These are phyloP conservation scores for Phragmatobia fuliginosa DNA, from an alignment of 2,888 invertebrate species.

Conservation along the genomic window DNA sequence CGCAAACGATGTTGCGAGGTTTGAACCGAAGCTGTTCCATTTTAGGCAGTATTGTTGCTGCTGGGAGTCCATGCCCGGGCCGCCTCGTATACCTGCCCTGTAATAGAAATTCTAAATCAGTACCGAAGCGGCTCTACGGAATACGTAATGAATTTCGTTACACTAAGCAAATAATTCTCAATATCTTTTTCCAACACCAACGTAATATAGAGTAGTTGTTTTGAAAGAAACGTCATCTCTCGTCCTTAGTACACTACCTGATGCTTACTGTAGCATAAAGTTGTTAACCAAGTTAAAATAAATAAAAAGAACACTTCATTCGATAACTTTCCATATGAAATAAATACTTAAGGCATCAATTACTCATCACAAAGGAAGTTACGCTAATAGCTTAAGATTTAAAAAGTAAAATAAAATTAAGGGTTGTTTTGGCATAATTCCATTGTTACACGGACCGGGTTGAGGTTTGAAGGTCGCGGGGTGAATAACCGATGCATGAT, in stretches of 20 bases:
- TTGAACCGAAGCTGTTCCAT: slow-evolving; percentile 98
- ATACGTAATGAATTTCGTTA: background rate
- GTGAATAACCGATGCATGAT: slow-evolving; percentile 67
- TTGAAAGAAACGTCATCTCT: background rate
- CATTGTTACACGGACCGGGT: slow-evolving; percentile 36
- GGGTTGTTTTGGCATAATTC: slow-evolving; percentile 48
- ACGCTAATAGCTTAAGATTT: slow-evolving; percentile 10
- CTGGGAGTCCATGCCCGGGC: slow-evolving; percentile 96
- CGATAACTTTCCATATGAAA: background rate
- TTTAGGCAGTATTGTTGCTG: slow-evolving; percentile 98
- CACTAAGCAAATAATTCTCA: background rate
- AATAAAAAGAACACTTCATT: too few species aligned
- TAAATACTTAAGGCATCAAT: background rate
- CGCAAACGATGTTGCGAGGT: slow-evolving; percentile 96
- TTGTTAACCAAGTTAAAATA: background rate
- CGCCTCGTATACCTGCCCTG: slow-evolving; percentile 90
- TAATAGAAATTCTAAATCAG: slow-evolving; percentile 57
- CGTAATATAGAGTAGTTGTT: background rate
- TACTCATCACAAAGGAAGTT: background rate
- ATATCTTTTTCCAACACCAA: background rate
- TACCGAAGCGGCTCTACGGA: background rate
- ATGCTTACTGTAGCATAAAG: background rate
- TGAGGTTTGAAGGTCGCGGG: slow-evolving; percentile 53
- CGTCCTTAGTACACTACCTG: background rate
- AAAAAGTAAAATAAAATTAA: slow-evolving; percentile 36